These are phyloP conservation scores for Musca domestica DNA, from an alignment of 1,140 invertebrate species.

Conservation along the genomic window DNA sequence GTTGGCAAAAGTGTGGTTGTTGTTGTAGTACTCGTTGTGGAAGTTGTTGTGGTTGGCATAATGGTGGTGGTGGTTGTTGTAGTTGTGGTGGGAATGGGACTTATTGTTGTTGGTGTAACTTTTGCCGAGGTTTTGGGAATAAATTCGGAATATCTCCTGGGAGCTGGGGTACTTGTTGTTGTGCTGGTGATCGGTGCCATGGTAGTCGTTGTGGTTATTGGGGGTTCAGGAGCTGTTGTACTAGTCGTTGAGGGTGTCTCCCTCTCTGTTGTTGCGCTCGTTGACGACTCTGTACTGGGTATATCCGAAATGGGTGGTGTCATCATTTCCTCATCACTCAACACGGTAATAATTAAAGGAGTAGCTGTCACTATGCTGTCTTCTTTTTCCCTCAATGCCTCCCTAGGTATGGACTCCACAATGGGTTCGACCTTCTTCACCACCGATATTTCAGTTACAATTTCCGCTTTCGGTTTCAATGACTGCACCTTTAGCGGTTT, in stretches of 20 bases:
- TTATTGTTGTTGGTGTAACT: slow-evolving; percentile 10
- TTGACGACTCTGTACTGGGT: neutral
- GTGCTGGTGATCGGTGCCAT: slow-evolving; percentile 31
- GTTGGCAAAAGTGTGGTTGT: neutral
- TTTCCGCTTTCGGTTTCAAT: too few species aligned
- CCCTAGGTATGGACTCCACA: neutral
- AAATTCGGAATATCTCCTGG: too few species aligned
- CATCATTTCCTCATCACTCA: slow-evolving; percentile 53
- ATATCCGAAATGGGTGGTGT: slow-evolving; percentile 41
- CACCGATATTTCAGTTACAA: too few species aligned
- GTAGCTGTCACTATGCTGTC: slow-evolving; percentile 40
- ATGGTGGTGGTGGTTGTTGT: neutral
- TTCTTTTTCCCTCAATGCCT: neutral
- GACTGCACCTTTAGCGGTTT: too few species aligned
- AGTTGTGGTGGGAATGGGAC: slow-evolving; percentile 24
- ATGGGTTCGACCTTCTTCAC: too few species aligned
- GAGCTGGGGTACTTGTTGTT: slow-evolving; percentile 14
- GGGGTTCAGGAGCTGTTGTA: too few species aligned
- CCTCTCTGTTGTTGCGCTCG: neutral
- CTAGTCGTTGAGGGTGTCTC: slow-evolving; percentile 13
- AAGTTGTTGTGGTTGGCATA: neutral
- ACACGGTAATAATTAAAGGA: slow-evolving; percentile 53
- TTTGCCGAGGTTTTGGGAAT: too few species aligned
- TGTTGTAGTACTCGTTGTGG: too few species aligned
- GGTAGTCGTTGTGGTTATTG: too few species aligned